A percentile compares a stretch with the other conserved stretches of the same genome.
Conservation (phyloP, 1,140 invertebrate genomes). For the Marisa cornuarietis region DNA sequence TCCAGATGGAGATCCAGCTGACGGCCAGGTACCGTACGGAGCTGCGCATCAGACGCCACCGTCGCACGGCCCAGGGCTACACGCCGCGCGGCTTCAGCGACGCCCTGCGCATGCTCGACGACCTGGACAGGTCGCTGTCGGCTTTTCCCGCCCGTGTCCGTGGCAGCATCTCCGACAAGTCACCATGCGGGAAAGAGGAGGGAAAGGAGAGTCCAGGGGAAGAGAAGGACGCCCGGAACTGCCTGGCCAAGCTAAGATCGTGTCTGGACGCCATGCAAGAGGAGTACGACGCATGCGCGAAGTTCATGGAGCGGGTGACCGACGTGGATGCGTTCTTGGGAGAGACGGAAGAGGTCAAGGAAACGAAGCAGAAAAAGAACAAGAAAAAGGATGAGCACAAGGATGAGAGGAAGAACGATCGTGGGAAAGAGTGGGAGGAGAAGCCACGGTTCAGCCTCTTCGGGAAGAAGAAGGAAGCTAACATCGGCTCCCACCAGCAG, state of each 20-base stretch:
- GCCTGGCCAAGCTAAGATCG: conserved; percentile 5
- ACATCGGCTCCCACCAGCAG: no score
- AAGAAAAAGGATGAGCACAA: conserved; percentile 11
- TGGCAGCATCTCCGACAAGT: not conserved
- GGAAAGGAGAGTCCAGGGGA: not conserved
- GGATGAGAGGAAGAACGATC: conserved; percentile 1
- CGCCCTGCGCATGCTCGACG: conserved; percentile 8
- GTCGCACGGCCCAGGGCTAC: not conserved
- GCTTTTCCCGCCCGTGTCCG: not conserved
- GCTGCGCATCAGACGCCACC: conserved; percentile 10
- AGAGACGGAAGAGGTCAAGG: not conserved
- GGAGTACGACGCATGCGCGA: conserved; percentile 19
- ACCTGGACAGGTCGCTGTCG: not conserved
- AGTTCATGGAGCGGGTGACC: conserved; percentile 16
- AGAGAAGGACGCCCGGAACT: not conserved
- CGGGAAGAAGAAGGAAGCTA: no score
- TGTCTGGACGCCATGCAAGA: conserved; percentile 12
- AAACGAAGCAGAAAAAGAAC: not conserved
- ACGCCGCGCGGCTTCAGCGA: not conserved
- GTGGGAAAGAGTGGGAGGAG: not conserved
- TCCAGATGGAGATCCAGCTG: conserved; percentile 29
- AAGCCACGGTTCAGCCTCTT: no score
- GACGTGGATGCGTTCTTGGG: conserved; percentile 9
- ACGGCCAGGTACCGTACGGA: conserved; percentile 26
- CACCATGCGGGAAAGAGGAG: no score